phyloP scores from a whole-genome alignment of 2,888 invertebrate genomes.

The Eupithecia pulchellata region DNA sequence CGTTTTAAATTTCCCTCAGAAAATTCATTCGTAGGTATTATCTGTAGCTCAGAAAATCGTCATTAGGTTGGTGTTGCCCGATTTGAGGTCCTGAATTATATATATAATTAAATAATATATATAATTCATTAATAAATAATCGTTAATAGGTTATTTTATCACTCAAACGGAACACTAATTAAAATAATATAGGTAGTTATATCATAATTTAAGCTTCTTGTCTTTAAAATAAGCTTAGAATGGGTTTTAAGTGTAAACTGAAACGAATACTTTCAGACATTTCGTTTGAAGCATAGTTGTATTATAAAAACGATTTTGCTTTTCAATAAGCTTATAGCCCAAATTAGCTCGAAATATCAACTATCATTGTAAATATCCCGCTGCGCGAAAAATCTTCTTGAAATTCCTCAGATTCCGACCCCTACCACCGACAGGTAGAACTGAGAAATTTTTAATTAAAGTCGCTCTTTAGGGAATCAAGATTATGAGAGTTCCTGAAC shows the following conservation, averaged over 20 bases:
- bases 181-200: no score
- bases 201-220: no score
- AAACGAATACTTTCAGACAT: background rate
- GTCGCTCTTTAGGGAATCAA: constrained; percentile 46
- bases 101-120: no score
- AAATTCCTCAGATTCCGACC: constrained; percentile 16
- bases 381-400: background rate
- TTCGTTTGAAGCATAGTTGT: no score
- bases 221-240: no score
- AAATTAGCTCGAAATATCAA: background rate
- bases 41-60: constrained; percentile 51
- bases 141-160: no score
- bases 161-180: no score
- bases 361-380: background rate
- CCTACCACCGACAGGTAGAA: constrained; percentile 15
- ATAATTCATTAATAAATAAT: no score
- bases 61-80: constrained; percentile 62
- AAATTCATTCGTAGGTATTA: constrained; percentile 29
- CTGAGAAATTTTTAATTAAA: constrained; percentile 46
- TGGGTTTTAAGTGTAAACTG: background rate
- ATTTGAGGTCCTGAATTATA: constrained; percentile 70
- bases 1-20: constrained; percentile 40
- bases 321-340: background rate
- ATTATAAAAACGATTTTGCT: background rate
- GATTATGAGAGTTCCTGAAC: constrained; percentile 46